phyloP scores from a whole-genome alignment of 2,113 vertebrate genomes.

The Lepus timidus region DNA sequence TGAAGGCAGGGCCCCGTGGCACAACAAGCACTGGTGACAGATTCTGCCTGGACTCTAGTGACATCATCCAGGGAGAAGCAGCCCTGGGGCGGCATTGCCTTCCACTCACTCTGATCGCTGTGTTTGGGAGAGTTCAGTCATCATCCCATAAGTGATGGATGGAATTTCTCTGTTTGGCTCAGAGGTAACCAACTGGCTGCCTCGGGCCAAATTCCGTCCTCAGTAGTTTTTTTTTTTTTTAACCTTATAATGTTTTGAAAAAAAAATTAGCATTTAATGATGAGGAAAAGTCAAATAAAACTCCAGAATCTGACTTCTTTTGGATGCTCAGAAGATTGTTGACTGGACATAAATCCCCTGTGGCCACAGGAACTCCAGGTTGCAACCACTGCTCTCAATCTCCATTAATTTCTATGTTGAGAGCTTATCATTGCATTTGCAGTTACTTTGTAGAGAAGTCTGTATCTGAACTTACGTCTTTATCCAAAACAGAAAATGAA shows the following conservation, averaged over 20 bases:
- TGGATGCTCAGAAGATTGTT: not conserved
- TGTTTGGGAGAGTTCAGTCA: not conserved
- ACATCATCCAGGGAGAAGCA: not conserved
- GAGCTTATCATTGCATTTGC: not conserved
- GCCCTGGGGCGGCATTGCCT: not conserved
- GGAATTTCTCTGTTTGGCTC: not conserved
- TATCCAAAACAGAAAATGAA: not conserved
- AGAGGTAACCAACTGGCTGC: not conserved
- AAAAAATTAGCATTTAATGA: not conserved
- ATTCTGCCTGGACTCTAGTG: not conserved
- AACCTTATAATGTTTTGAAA: not conserved
- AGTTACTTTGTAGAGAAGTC: not conserved
- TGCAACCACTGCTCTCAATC: not conserved
- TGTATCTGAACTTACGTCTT: not conserved
- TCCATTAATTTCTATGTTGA: not conserved
- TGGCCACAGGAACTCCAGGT: not conserved
- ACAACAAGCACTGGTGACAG: not conserved
- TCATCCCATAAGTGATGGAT: not conserved
- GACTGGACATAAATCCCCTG: not conserved
- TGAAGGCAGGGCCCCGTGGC: not conserved
- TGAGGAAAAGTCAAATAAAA: not conserved
- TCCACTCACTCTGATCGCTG: not conserved
- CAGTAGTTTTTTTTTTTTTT: too few species aligned
- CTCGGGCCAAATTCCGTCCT: not conserved
- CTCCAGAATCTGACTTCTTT: slow-evolving; percentile 45